phyloP scores from a whole-genome alignment of 2,797 vertebrate species.

The Australoheros facetus region DNA sequence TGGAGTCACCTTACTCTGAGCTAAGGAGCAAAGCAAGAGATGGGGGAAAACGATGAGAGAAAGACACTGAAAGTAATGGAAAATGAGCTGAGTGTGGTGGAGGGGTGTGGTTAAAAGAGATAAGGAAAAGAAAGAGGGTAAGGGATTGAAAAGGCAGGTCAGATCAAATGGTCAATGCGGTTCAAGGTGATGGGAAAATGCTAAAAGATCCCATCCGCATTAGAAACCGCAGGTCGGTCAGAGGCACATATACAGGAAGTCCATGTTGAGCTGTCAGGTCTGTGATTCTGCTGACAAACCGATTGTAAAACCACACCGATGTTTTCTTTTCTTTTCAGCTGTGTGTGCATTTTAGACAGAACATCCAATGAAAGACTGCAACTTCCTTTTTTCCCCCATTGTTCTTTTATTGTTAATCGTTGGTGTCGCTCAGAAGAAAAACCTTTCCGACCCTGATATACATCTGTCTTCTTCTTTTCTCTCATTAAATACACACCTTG shows the following conservation, averaged over 20 bases:
- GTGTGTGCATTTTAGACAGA: conserved; percentile 27
- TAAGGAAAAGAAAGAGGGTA: conserved; percentile 33
- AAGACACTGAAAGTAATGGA: conserved; percentile 51
- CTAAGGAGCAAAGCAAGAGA: conserved; percentile 19
- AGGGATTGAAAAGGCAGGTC: conserved; percentile 36
- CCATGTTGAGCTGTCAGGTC: conserved; percentile 30
- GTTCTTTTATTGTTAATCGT: conserved; percentile 78
- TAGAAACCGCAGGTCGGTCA: conserved; percentile 59
- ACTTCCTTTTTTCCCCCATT: conserved; percentile 52
- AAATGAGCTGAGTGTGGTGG: conserved; percentile 18
- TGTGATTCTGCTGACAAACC: conserved; percentile 58
- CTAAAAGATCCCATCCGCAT: conserved; percentile 40
- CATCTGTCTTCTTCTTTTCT: conserved; percentile 47
- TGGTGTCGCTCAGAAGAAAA: conserved; percentile 58
- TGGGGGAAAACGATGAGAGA: conserved; percentile 38
- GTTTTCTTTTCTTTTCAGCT: not conserved
- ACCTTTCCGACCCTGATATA: conserved; percentile 58
- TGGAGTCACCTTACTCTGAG: conserved; percentile 68
- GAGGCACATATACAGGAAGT: conserved; percentile 52
- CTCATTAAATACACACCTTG: conserved; percentile 63
- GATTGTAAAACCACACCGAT: conserved; percentile 33
- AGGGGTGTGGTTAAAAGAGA: conserved; percentile 28
- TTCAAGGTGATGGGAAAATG: conserved; percentile 36
- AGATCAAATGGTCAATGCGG: conserved; percentile 60
- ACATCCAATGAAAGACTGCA: conserved; percentile 21